Conservation (phyloP, 2,797 vertebrate genomes). For the Girardinus metallicus region DNA sequence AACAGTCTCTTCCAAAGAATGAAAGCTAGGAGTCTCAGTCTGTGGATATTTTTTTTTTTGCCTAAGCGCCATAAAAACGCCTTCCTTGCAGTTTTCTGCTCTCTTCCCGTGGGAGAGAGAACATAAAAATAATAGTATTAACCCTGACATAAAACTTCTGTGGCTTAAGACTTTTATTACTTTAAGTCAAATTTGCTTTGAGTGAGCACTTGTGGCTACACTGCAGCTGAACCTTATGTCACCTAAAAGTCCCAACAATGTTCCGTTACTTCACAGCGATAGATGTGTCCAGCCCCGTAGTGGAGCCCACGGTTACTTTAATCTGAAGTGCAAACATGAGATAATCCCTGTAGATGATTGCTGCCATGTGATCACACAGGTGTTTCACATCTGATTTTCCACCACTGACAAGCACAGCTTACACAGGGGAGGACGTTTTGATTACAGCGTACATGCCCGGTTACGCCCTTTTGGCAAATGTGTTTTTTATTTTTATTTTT, state of each 20-base stretch:
- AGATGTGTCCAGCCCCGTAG: background rate
- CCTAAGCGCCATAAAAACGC: background rate
- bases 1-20: background rate
- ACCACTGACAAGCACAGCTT: background rate
- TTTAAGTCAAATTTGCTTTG: background rate
- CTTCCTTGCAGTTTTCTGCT: background rate
- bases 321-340: background rate
- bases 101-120: background rate
- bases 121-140: slow-evolving; percentile 1
- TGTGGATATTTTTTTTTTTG: background rate
- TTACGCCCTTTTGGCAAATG: background rate
- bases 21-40: background rate
- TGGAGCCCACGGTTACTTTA: background rate
- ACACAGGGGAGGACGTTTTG: background rate
- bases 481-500: background rate
- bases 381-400: background rate
- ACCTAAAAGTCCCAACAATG: background rate
- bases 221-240: background rate
- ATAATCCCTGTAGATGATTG: background rate
- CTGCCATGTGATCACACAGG: background rate
- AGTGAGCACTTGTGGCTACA: background rate
- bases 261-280: background rate
- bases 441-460: background rate
- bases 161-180: background rate
- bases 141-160: slow-evolving; percentile 1